Percentiles rank a stretch among this genome's conserved stretches.
phyloP scores from a whole-genome alignment of 1,140 invertebrate species.

The Caenorhabditis latens region DNA sequence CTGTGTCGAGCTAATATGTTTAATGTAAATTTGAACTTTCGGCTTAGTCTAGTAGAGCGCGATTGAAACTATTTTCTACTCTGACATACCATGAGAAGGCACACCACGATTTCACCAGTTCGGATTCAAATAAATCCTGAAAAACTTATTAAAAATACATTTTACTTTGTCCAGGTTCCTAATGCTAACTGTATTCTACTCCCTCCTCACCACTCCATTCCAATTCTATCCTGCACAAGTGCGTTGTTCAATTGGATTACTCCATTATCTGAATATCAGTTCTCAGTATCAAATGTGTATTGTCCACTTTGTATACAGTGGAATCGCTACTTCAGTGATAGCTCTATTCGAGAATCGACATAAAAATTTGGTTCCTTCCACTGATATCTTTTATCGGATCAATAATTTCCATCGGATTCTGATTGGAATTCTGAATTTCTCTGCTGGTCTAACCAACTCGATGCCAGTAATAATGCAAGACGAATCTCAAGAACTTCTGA shows the following conservation, averaged over 20 bases:
- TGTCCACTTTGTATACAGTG: background rate
- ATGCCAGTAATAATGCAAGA: background rate
- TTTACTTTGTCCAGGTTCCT: too few species aligned
- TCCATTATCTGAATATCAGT: constrained; percentile 4
- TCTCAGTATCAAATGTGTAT: background rate
- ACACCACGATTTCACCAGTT: too few species aligned
- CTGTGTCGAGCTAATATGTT: too few species aligned
- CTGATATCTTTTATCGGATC: background rate
- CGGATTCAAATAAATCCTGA: too few species aligned
- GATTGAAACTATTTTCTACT: too few species aligned
- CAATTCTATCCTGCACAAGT: constrained; percentile 22
- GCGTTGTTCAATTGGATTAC: constrained; percentile 14
- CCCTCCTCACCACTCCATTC: constrained; percentile 16
- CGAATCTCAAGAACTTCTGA: background rate
- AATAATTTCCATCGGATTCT: background rate
- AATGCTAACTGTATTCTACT: constrained; percentile 1
- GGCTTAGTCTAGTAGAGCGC: too few species aligned
- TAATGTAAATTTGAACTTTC: too few species aligned
- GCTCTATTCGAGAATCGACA: constrained; percentile 29
- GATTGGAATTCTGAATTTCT: background rate
- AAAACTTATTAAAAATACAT: too few species aligned
- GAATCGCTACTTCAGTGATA: constrained; percentile 8
- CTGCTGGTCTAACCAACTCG: background rate
- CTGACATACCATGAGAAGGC: too few species aligned
- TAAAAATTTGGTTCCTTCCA: background rate